Evolutionary conservation across 2,888 invertebrate species (phyloP).

Genomic region (Athalia cordata): DNA sequence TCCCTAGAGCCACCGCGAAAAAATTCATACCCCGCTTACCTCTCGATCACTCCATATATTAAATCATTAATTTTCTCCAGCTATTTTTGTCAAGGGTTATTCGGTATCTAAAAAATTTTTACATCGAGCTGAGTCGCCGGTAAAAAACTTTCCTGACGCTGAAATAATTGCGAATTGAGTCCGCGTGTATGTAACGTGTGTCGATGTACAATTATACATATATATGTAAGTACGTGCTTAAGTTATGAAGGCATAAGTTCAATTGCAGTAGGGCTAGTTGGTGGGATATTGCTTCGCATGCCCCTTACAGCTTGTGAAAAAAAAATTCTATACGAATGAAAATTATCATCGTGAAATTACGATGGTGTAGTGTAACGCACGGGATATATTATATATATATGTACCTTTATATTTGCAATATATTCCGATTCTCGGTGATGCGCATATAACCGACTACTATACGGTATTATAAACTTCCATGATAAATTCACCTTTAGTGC

Average conservation of each 20-base stretch:
- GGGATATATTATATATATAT: not conserved
- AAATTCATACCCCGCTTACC: not conserved
- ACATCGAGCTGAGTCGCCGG: constrained; percentile 22
- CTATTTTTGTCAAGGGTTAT: not conserved
- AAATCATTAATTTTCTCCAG: not conserved
- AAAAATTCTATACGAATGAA: constrained; percentile 20
- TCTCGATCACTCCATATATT: not conserved
- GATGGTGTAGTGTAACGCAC: not conserved
- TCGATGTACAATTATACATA: too few relatives aligned
- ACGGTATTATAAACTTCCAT: not conserved
- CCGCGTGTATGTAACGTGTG: not conserved
- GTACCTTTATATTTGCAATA: constrained; percentile 34
- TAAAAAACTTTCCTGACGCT: too few relatives aligned
- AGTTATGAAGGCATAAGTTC: constrained; percentile 7
- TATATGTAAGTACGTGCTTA: not conserved
- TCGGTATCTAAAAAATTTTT: not conserved
- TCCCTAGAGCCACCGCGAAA: not conserved
- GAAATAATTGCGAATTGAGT: constrained; percentile 12
- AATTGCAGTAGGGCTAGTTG: not conserved
- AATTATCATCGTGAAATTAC: constrained; percentile 42
- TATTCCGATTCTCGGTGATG: constrained; percentile 17
- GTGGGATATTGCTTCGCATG: not conserved
- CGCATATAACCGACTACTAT: not conserved
- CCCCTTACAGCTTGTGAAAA: not conserved
- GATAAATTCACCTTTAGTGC: constrained; percentile 38